Evolutionary conservation across 1,140 invertebrate species (phyloP).

Genomic region (Goniozus legneri): DNA sequence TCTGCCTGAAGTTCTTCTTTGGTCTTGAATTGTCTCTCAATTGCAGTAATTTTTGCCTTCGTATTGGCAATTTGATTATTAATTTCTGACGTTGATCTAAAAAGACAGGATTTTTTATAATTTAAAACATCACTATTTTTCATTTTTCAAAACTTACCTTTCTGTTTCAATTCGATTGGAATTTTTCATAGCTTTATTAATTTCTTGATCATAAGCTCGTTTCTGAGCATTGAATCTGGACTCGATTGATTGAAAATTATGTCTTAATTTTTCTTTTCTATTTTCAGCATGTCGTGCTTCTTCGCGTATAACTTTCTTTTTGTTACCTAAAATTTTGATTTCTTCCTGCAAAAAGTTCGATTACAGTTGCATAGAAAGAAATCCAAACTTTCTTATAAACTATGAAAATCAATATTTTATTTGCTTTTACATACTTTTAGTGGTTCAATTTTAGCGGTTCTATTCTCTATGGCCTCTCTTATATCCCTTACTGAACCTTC

Average conservation of each 20-base stretch:
- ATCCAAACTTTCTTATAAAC: too few relatives aligned
- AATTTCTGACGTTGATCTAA: constrained; percentile 26
- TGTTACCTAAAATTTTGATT: constrained; percentile 33
- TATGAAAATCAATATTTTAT: too few relatives aligned
- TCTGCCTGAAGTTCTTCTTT: constrained; percentile 28
- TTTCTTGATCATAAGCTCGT: constrained; percentile 24
- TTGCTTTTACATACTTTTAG: too few relatives aligned
- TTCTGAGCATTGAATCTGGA: constrained; percentile 33
- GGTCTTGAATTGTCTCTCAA: constrained; percentile 35
- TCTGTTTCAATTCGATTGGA: constrained; percentile 48
- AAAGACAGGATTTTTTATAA: constrained; percentile 4
- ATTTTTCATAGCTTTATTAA: constrained; percentile 26
- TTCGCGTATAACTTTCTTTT: constrained; percentile 29
- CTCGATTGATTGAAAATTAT: constrained; percentile 23
- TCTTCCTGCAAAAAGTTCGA: constrained; percentile 38
- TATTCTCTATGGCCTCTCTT: too few relatives aligned
- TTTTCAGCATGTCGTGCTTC: constrained; percentile 16
- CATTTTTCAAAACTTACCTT: constrained; percentile 43
- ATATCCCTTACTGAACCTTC: too few relatives aligned
- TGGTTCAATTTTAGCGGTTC: too few relatives aligned
- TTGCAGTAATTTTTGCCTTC: constrained; percentile 30
- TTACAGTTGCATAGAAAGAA: too few relatives aligned
- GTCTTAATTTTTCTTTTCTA: constrained; percentile 15
- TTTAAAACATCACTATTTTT: constrained; percentile 1
- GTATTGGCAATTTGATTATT: constrained; percentile 21